Base-by-base conservation (phyloP, 2,113 vertebrate genomes). In the Caracal caracal region DNA sequence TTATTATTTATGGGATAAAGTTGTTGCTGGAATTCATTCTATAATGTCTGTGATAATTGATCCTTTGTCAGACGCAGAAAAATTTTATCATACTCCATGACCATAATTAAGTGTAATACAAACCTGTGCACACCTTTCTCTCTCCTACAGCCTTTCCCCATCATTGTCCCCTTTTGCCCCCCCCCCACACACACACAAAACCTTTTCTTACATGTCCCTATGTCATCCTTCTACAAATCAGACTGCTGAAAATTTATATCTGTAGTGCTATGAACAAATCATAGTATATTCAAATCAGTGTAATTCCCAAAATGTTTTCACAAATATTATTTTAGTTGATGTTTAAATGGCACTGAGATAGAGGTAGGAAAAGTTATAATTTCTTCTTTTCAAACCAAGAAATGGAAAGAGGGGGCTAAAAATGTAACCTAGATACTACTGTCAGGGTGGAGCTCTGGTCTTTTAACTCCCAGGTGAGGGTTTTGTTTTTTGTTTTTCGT, bases 1-100 rank as follows among this genome's bases (percentile, higher is more conserved):
- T 92, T 90, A 85, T 96, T 93, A 49, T 81, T 97, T 89, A 76
- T 83, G 40, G 51, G 89, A 83, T 95, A n/a, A 86, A 87, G 37
- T 56, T 88, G 40, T 66, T 79, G 49, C 33, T 92, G 15, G 68
- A 95, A 96, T 84, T 92, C n/a, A 86, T 81, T 88, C 40, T n/a
- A 35, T 35, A 83, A 61, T 51, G 6, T 43, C 82, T 59, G 90
- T 93, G 87, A 65, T 81, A n/a, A 75, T 61, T 79, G 73, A 66
- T 28, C 43, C 30, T 75, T n/a, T 88, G 47, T 73, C 49, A 4
- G 68, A 84, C 24, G 10, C 51, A 78, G 83, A 6, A 89, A 70
- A 75, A 30, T 35, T 86, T 75, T n/a, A 78, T 49, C 79, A 81
- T 10, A n/a, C 89, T 53, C 28, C 47, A 49, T 51, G 84, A 92